phyloP scores from a whole-genome alignment of 2,113 vertebrate genomes.

The Scopus umbretta region DNA sequence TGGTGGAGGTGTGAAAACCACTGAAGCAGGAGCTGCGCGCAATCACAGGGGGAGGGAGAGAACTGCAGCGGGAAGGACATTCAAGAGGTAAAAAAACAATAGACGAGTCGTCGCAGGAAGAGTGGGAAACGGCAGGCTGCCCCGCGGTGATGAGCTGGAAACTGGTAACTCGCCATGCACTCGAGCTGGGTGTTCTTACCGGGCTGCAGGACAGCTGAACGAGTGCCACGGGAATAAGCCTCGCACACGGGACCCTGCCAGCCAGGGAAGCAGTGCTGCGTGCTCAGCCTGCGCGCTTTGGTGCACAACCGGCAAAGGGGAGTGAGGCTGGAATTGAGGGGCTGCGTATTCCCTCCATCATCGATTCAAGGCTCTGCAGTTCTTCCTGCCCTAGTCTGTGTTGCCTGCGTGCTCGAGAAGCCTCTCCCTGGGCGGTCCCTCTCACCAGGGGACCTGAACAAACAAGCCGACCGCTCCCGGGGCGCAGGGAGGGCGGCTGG shows the following conservation, averaged over 20 bases:
- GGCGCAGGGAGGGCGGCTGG: accelerated
- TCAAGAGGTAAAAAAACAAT: background rate
- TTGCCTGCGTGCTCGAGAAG: background rate
- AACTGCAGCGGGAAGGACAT: background rate
- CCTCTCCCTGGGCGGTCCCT: background rate
- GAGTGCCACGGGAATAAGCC: background rate
- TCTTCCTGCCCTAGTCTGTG: background rate
- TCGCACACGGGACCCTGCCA: background rate
- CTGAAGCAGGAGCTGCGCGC: background rate
- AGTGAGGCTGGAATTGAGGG: background rate
- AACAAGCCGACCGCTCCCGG: background rate
- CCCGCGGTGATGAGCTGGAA: background rate
- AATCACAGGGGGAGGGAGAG: background rate
- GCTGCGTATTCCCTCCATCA: background rate
- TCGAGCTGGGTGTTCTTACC: background rate
- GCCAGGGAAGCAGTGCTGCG: background rate
- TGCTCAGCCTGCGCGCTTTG: accelerated
- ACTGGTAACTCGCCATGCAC: accelerated
- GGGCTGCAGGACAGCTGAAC: background rate
- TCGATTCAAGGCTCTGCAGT: background rate
- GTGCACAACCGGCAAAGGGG: background rate
- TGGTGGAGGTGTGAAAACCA: background rate
- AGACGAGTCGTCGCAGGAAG: background rate
- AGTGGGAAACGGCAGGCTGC: background rate
- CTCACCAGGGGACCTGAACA: background rate